Base-by-base conservation (phyloP, 2,888 invertebrate genomes). In the Dione vanillae region DNA sequence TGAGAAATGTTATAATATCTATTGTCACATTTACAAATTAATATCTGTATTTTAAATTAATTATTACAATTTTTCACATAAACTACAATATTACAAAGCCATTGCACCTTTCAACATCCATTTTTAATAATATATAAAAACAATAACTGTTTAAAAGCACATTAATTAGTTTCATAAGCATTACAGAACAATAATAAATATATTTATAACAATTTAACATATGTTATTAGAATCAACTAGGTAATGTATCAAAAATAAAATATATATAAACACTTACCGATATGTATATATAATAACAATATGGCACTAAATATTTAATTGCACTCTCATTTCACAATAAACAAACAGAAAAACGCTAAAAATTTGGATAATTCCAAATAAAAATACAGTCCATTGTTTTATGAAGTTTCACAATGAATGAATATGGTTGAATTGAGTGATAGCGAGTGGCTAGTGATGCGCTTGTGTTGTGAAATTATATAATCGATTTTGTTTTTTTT, bases 271-370 rank as follows among this genome's bases (percentile, higher is more conserved):
- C 43, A 67, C 67, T 67, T 43, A 67, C 67, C 67, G 51, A 67
- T 52, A 67, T 61, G 67, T 67, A 7, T 61, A 51, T 35, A 43
- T 19, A 51, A 61, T 27, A 61, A 67, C 20, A 56, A 41, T 49
- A 58, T 56, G 16, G 47, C 65, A 69, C 58, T 41, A 56, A 41
- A 47, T 58, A 51, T 59, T 68, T 69, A 72, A 61, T 67, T 77
- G 77, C 77, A 76, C 70, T 69, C 73, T 75, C 76, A 76, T 77
- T 67, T 73, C 76, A 76, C 74, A 54, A 20, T 11, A 16, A 37
- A 56, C 58, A 65, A 47, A 69, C 62, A 62, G 72, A 67, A 67
- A 54, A 72, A 67, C 71, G 75, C 74, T 76, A 71, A 73, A 74
- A 75, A 72, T 73, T 72, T 68, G 68, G 71, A 67, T 71, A 70